phyloP scores from a whole-genome alignment of 2,113 vertebrate genomes.

The Oncorhynchus kisutch region DNA sequence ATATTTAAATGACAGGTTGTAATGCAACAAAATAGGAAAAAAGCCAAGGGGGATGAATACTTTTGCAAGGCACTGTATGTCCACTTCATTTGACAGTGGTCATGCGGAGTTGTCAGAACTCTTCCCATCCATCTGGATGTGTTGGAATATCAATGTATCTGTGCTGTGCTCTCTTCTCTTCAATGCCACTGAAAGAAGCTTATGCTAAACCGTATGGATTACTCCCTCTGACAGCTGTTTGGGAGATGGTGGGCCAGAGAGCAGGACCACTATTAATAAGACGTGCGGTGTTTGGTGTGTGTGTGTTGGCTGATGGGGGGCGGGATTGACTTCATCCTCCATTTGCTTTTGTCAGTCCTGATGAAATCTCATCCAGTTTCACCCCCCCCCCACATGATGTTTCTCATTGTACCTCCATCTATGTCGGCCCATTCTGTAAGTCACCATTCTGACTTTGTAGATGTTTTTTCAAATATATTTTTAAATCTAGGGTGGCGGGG shows the following conservation, averaged over 20 bases:
- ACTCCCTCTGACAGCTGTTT: constrained; percentile 75
- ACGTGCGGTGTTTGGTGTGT: constrained; percentile 37
- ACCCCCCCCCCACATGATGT: too few species aligned
- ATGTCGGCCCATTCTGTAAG: too few species aligned
- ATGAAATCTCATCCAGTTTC: background rate
- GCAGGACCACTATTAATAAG: constrained; percentile 65
- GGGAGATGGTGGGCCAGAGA: constrained; percentile 61
- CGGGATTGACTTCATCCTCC: background rate
- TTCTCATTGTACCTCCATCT: too few species aligned
- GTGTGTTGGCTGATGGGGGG: background rate
- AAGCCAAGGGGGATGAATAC: too few species aligned
- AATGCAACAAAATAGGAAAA: too few species aligned
- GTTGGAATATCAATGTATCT: constrained; percentile 17
- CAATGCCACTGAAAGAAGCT: constrained; percentile 57
- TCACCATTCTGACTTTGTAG: background rate
- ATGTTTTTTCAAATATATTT: too few species aligned
- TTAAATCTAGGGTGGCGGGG: too few species aligned
- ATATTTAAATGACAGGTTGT: too few species aligned
- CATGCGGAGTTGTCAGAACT: constrained; percentile 24
- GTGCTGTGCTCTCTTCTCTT: constrained; percentile 8
- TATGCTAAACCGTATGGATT: constrained; percentile 76
- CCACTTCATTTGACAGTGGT: constrained; percentile 30
- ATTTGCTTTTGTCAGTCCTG: background rate
- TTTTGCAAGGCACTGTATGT: background rate
- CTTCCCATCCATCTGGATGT: constrained; percentile 28